Evolutionary conservation across 2,797 vertebrate species (phyloP).

Genomic region (Sternarchorhynchus goeldii): DNA sequence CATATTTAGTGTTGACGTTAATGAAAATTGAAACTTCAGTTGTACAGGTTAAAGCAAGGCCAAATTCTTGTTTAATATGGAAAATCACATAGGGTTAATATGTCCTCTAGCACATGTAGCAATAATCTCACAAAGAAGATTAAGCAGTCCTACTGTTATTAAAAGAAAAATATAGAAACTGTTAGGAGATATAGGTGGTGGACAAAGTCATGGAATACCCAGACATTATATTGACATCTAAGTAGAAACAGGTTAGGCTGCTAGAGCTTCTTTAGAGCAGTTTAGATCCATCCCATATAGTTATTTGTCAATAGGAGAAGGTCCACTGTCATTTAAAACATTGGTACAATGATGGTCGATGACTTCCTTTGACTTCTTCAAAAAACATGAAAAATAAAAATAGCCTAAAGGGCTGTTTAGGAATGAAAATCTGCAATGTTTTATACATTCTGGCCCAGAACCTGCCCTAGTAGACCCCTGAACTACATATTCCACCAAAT

Average conservation of each 20-base stretch:
- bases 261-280: neutral
- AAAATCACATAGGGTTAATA: slow-evolving; percentile 40
- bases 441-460: too few relatives aligned
- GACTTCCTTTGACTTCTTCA: neutral
- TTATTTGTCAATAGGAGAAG: too few relatives aligned
- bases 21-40: slow-evolving; percentile 15
- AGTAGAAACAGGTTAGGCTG: neutral
- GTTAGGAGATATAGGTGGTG: neutral
- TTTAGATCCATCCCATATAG: neutral
- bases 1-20: slow-evolving; percentile 29
- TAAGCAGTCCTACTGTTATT: slow-evolving; percentile 39
- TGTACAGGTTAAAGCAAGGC: slow-evolving; percentile 50
- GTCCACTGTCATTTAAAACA: neutral
- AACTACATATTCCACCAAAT: too few relatives aligned
- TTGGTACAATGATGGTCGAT: neutral
- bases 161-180: slow-evolving; percentile 3
- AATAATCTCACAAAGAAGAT: slow-evolving; percentile 45
- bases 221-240: neutral
- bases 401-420: neutral
- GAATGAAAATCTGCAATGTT: neutral
- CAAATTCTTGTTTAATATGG: slow-evolving; percentile 54
- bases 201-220: neutral
- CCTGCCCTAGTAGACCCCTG: too few relatives aligned
- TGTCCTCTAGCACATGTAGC: slow-evolving; percentile 36
- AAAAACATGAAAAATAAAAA: neutral